These are phyloP conservation scores for Diadegma fenestrale DNA, from an alignment of 2,888 invertebrate genomes.

Conservation along the genomic window DNA sequence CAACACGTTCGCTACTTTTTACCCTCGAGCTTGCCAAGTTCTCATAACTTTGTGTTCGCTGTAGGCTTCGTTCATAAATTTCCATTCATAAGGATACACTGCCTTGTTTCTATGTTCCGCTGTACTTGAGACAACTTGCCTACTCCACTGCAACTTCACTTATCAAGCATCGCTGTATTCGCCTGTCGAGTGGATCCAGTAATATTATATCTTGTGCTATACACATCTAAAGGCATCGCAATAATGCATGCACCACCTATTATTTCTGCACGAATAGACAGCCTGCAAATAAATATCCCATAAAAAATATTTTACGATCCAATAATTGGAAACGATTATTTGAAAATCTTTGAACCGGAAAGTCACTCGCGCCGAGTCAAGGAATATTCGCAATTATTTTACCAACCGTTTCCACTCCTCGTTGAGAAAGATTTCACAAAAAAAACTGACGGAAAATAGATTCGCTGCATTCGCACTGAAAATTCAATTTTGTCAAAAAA, in stretches of 20 bases:
- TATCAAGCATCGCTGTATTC: slow-evolving; percentile 79
- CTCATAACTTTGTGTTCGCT: slow-evolving; percentile 43
- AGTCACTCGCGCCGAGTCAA: background rate
- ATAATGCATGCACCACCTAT: background rate
- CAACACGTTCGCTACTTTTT: slow-evolving; percentile 13
- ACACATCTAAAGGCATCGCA: background rate
- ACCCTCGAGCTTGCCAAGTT: background rate
- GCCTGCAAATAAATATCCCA: background rate
- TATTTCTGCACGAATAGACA: slow-evolving; percentile 12
- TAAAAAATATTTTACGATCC: slow-evolving; percentile 30
- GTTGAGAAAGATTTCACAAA: too few relatives aligned
- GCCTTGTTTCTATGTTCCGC: slow-evolving; percentile 21
- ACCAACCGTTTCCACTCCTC: too few relatives aligned
- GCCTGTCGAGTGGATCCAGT: slow-evolving; percentile 71
- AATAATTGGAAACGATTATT: slow-evolving; percentile 19
- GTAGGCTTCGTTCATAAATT: slow-evolving; percentile 76
- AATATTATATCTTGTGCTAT: slow-evolving; percentile 22
- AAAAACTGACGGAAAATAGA: too few relatives aligned
- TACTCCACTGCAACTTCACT: slow-evolving; percentile 72
- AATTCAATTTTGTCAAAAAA: too few relatives aligned
- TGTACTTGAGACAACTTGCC: slow-evolving; percentile 75
- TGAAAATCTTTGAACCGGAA: slow-evolving; percentile 17
- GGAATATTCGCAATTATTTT: background rate
- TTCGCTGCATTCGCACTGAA: too few relatives aligned
- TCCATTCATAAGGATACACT: slow-evolving; percentile 77